phyloP scores from a whole-genome alignment of 1,140 invertebrate genomes.

The Lepeophtheirus salmonis region DNA sequence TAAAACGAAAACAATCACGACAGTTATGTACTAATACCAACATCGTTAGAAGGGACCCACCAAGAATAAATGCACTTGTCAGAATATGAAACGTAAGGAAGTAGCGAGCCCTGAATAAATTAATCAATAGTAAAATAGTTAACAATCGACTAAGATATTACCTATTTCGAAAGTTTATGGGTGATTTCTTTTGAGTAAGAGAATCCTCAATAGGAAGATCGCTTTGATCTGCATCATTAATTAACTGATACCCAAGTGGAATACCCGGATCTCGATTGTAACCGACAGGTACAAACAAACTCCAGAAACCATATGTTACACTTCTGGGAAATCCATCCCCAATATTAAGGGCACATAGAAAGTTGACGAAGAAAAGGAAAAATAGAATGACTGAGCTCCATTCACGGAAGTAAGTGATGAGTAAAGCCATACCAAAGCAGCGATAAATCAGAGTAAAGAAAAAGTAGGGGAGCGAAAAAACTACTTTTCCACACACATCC shows the following conservation, averaged over 20 bases:
- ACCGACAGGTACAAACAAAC: slow-evolving; percentile 5
- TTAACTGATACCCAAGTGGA: background rate
- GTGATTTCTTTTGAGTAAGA: background rate
- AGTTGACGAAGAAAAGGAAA: slow-evolving; percentile 10
- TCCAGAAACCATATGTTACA: slow-evolving; percentile 3
- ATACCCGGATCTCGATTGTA: background rate
- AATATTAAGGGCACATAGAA: slow-evolving; percentile 1
- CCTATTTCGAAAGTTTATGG: background rate
- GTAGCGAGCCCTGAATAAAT: background rate
- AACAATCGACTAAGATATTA: background rate
- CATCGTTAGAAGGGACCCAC: background rate
- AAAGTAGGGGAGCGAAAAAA: slow-evolving; percentile 1
- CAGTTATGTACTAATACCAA: background rate
- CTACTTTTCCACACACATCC: background rate
- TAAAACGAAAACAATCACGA: background rate
- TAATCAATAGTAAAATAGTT: background rate
- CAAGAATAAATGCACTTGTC: background rate
- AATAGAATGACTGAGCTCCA: slow-evolving; percentile 1
- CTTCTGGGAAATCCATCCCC: slow-evolving; percentile 4
- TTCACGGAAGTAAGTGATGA: slow-evolving; percentile 3
- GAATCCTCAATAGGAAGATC: background rate
- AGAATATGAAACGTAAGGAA: background rate
- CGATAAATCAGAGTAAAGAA: slow-evolving; percentile 1
- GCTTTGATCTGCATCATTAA: background rate
- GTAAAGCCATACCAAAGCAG: background rate